Evolutionary conservation across 2,888 invertebrate species (phyloP).

Genomic region (Acronicta alni): DNA sequence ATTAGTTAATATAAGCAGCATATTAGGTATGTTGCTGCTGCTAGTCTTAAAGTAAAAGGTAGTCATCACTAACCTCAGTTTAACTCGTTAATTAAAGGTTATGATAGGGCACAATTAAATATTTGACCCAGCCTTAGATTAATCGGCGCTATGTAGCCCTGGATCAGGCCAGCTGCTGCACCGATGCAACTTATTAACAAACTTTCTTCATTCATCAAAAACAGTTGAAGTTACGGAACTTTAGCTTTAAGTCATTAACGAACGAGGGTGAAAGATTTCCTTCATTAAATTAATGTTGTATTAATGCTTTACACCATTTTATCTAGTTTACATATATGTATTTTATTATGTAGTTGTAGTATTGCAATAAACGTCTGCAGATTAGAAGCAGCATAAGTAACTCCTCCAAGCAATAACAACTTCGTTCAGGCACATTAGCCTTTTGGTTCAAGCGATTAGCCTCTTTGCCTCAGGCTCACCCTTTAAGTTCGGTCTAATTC

Average conservation of each 20-base stretch:
- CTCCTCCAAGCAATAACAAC: background rate
- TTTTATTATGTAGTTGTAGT: too few species aligned
- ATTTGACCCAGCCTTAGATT: conserved; percentile 16
- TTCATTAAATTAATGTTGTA: background rate
- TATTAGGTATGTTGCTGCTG: background rate
- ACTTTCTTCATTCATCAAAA: conserved; percentile 40
- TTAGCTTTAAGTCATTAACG: conserved; percentile 17
- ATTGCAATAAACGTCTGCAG: background rate
- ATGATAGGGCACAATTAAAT: conserved; percentile 17
- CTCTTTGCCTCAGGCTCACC: background rate
- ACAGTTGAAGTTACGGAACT: conserved; percentile 6
- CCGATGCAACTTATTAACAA: conserved; percentile 37
- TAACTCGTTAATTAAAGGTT: conserved; percentile 27
- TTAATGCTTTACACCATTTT: too few species aligned
- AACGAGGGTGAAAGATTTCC: background rate
- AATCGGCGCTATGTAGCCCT: conserved; percentile 19
- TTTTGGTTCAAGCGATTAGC: conserved; percentile 4
- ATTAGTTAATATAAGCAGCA: background rate
- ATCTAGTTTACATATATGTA: too few species aligned
- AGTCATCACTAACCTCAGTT: conserved; percentile 7
- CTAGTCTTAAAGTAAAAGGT: background rate
- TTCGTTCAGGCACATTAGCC: conserved; percentile 4
- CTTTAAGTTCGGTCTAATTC: conserved; percentile 2
- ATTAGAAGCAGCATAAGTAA: too few species aligned
- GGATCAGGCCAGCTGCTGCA: conserved; percentile 31